Evolutionary conservation across 2,888 invertebrate species (phyloP), one percentile per base, ranked within the genome.

Genomic region (Drosophila bunnanda): DNA sequence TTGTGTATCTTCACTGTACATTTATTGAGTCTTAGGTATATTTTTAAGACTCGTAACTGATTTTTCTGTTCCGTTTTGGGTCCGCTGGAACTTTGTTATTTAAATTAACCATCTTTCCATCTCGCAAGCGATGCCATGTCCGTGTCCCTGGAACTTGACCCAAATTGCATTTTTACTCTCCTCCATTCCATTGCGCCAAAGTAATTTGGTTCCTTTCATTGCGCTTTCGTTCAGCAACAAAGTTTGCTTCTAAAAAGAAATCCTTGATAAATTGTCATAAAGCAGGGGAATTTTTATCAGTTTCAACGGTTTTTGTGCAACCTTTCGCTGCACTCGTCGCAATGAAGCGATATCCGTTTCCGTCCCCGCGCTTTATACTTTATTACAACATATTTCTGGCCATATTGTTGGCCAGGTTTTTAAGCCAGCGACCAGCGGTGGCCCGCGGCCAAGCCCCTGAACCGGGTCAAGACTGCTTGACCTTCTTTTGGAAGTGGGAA

Each of bases 201-300:
- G 64, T 32, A 41, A 62, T 65, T 43, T 50, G 20, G 28, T 48
- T 28, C 30, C 17, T 25, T 54, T 54, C 54, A 25, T 13, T 39
- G 43, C 22, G 65, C 66, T 32, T 52, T 28, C 46, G 46, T 28
- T 46, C 32, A 28, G 54, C 34, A 55, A 66, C 67, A 66, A 55
- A 67, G 67, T 67, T 55, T 44, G 12, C 20, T 15, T 38, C 53
- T n/a, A 65, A 66, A 54, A 54, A 15, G 34, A 58, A 54, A 55
- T 70, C 30, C 61, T 71, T 70, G 50, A 50, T 70, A 70, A 70
- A 70, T 71, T 61, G 50, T 70, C 61, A 61, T 54, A 70, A 43
- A 52, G 65, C 38, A 22, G n/a, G 28, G 20, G 67, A 66, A 46
- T 55, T 55, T 66, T 34, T 66, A 66, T 48, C 55, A 67, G n/a